A percentile compares a stretch with the other conserved stretches of the same genome.
These are phyloP conservation scores for Podilymbus podiceps DNA, from an alignment of 2,113 vertebrate genomes.

Conservation along the genomic window DNA sequence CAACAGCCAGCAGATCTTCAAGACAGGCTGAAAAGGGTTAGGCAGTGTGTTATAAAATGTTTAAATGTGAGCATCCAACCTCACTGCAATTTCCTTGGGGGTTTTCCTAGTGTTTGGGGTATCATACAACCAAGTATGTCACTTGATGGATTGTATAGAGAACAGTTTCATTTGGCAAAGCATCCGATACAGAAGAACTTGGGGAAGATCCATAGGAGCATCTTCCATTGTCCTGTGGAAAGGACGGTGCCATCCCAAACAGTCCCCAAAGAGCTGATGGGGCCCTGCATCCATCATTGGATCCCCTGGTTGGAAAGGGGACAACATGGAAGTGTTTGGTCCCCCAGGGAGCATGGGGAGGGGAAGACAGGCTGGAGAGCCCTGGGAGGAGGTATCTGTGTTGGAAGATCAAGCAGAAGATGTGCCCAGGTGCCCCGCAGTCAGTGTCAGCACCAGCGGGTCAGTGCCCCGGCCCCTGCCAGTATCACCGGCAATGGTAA, in stretches of 20 bases:
- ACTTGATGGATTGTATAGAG: neutral
- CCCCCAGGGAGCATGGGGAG: neutral
- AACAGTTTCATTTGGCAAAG: neutral
- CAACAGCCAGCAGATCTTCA: neutral
- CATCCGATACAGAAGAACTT: neutral
- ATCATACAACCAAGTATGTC: neutral
- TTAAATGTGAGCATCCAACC: neutral
- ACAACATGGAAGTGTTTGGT: neutral
- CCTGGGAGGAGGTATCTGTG: neutral
- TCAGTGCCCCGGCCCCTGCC: accelerated
- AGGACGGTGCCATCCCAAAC: accelerated
- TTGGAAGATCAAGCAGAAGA: neutral
- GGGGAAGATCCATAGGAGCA: accelerated
- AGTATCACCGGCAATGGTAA: accelerated
- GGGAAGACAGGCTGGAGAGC: neutral
- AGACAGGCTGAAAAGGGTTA: neutral
- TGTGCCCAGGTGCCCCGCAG: accelerated
- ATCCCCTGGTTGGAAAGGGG: neutral
- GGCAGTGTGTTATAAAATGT: neutral
- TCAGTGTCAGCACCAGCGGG: neutral
- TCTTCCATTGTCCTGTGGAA: neutral
- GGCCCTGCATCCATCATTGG: neutral
- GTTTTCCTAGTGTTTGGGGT: neutral
- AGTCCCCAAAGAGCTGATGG: neutral
- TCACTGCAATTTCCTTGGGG: neutral